phyloP scores from a whole-genome alignment of 2,113 vertebrate species.

The Grammomys surdaster region DNA sequence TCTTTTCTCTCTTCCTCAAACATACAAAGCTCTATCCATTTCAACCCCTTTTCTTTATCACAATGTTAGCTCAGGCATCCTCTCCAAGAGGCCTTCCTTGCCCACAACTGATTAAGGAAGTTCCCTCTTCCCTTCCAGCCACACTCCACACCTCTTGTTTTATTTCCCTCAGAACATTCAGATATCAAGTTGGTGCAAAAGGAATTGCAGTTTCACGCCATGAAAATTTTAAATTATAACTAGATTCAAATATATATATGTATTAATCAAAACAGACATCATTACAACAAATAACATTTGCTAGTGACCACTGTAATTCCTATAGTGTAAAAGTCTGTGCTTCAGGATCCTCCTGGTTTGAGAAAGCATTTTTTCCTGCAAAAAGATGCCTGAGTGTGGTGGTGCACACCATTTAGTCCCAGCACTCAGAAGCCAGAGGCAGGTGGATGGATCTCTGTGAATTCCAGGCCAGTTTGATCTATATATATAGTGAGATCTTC shows the following conservation, averaged over 20 bases:
- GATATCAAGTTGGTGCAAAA: background rate
- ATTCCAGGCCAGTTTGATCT: background rate
- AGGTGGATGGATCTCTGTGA: background rate
- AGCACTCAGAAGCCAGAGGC: background rate
- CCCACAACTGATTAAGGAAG: background rate
- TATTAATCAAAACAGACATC: background rate
- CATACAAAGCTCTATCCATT: background rate
- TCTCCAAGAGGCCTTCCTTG: slow-evolving; percentile 2
- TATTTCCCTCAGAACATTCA: slow-evolving; percentile 15
- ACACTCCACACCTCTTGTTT: background rate
- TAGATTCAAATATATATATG: background rate
- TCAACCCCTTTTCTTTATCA: background rate
- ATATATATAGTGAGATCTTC: background rate
- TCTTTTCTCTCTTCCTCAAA: background rate
- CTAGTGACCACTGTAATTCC: background rate
- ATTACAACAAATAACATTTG: background rate
- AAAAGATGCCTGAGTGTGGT: background rate
- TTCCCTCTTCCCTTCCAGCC: background rate
- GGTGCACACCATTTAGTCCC: background rate
- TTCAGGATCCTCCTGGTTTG: background rate
- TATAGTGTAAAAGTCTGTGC: background rate
- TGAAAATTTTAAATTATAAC: background rate
- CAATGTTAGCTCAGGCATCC: background rate
- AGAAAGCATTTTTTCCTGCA: background rate
- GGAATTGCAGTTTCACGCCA: background rate